Conservation (phyloP, 2,797 vertebrate genomes). For the Argyrosomus regius region DNA sequence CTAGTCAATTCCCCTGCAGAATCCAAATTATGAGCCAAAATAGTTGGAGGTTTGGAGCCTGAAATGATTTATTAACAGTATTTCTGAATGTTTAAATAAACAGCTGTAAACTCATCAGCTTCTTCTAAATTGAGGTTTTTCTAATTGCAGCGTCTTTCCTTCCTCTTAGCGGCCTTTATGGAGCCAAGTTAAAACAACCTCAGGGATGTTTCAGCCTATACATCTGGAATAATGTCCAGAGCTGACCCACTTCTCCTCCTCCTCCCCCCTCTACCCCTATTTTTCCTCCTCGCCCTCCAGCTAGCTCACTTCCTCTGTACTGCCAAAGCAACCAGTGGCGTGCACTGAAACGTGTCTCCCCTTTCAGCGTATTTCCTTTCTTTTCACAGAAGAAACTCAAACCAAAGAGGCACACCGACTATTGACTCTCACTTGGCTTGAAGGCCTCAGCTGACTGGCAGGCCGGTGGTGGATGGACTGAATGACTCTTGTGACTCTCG, state of each 20-base stretch:
- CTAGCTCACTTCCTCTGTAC: conserved; percentile 33
- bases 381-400: conserved; percentile 32
- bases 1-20: conserved; percentile 8
- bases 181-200: not conserved
- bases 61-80: conserved; percentile 6
- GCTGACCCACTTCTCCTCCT: conserved; percentile 47
- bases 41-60: not conserved
- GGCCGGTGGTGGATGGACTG: not conserved
- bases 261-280: too few relatives aligned
- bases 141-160: not conserved
- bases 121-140: not conserved
- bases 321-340: conserved; percentile 26
- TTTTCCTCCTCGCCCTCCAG: conserved; percentile 13
- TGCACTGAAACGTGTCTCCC: conserved; percentile 22
- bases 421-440: conserved; percentile 26
- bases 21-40: not conserved
- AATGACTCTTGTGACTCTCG: not conserved
- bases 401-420: not conserved
- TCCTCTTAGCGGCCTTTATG: not conserved
- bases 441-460: conserved; percentile 13
- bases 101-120: conserved; percentile 1
- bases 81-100: conserved; percentile 1
- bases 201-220: conserved; percentile 19
- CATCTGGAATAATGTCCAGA: conserved; percentile 45
- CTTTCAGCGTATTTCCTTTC: conserved; percentile 39